Conservation (phyloP, 2,888 invertebrate species). For the Oxystoma pomonae region DNA sequence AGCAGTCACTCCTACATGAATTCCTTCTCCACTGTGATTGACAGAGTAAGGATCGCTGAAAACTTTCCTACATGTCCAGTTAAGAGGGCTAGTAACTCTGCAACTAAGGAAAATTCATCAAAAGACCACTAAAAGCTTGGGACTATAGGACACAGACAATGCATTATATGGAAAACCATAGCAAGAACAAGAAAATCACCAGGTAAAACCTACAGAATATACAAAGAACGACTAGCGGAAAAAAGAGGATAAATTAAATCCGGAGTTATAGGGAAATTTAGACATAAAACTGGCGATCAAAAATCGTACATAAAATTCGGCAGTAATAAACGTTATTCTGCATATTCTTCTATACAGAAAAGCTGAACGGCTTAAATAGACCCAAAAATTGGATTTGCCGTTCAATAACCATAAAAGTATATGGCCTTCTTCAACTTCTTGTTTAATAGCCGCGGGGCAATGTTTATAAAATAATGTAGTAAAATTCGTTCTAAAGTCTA, state of each 20-base stretch:
- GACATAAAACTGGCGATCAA: constrained; percentile 41
- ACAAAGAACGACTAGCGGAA: too few relatives aligned
- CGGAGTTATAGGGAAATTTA: constrained; percentile 28
- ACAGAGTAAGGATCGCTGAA: too few relatives aligned
- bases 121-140: too few relatives aligned
- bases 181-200: too few relatives aligned
- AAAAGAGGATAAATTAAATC: neutral
- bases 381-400: constrained; percentile 50
- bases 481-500: constrained; percentile 48
- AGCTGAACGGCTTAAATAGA: constrained; percentile 46
- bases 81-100: too few relatives aligned
- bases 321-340: constrained; percentile 45
- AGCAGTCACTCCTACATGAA: too few relatives aligned
- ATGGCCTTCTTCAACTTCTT: constrained; percentile 47
- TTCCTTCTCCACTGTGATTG: too few relatives aligned
- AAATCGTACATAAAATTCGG: constrained; percentile 43
- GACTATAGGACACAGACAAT: too few relatives aligned
- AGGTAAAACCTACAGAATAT: too few relatives aligned
- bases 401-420: constrained; percentile 51
- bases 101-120: too few relatives aligned
- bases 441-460: constrained; percentile 47
- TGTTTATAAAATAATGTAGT: constrained; percentile 50
- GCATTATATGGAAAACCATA: too few relatives aligned
- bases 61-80: too few relatives aligned
- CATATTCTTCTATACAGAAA: constrained; percentile 41